Percentiles rank a stretch among this genome's conserved stretches.
phyloP scores from a whole-genome alignment of 2,113 vertebrate species.

The Hippolais icterina region DNA sequence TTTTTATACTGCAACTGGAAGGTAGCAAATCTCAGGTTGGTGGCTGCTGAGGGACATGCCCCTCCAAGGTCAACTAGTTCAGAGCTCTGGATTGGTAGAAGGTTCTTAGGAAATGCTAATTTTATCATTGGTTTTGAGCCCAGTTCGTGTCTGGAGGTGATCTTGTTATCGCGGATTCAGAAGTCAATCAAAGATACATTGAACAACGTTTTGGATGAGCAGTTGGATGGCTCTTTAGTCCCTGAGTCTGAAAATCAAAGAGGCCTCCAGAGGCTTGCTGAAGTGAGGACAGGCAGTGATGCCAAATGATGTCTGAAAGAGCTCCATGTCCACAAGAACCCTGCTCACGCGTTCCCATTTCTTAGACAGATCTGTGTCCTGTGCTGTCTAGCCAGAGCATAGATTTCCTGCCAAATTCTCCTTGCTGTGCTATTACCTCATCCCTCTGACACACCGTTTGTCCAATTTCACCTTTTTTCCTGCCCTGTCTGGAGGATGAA shows the following conservation, averaged over 20 bases:
- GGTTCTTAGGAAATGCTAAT: background rate
- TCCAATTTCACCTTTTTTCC: background rate
- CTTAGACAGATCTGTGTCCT: slow-evolving; percentile 48
- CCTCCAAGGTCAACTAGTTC: background rate
- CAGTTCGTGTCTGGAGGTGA: background rate
- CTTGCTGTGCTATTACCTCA: slow-evolving; percentile 61
- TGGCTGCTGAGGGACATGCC: background rate
- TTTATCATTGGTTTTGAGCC: background rate
- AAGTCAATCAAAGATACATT: background rate
- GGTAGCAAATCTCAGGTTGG: background rate
- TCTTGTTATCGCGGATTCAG: fast-evolving
- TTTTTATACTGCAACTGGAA: background rate
- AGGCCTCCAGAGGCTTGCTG: background rate
- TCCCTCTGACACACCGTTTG: background rate
- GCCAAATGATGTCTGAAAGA: slow-evolving; percentile 48
- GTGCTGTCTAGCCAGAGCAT: slow-evolving; percentile 50
- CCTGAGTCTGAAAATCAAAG: background rate
- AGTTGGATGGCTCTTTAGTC: background rate
- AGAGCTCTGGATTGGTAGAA: background rate
- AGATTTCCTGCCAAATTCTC: slow-evolving; percentile 55
- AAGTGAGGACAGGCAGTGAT: slow-evolving; percentile 18
- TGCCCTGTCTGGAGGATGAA: background rate
- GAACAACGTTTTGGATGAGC: background rate
- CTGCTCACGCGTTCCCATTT: background rate
- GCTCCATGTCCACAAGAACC: slow-evolving; percentile 1